Evolutionary conservation across 2,797 vertebrate species (phyloP).

Genomic region (Nyctalus aviator): DNA sequence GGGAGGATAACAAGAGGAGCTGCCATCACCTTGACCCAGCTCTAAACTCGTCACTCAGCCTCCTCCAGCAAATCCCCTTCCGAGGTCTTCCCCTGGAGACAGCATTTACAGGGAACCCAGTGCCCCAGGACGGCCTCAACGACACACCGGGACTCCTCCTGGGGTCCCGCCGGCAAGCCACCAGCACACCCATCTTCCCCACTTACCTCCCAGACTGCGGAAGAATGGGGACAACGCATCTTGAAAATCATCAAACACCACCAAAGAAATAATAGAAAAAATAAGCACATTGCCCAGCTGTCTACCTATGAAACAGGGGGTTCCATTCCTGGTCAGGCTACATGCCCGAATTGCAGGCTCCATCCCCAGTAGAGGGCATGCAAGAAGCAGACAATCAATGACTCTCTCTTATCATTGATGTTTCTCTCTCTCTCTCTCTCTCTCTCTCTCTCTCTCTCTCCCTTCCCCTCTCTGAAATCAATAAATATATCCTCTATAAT

Average conservation of each 20-base stretch:
- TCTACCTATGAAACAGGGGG: too few species aligned
- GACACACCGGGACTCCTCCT: fast-evolving
- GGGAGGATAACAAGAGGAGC: neutral
- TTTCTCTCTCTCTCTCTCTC: too few species aligned
- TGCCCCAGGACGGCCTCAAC: neutral
- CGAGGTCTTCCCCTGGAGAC: neutral
- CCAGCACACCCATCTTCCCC: neutral
- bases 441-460: too few species aligned
- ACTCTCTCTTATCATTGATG: too few species aligned
- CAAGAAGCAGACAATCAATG: too few species aligned
- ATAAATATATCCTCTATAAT: too few species aligned
- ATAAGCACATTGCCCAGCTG: neutral
- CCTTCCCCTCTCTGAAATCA: too few species aligned
- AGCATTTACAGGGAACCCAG: too few species aligned
- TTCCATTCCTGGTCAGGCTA: too few species aligned
- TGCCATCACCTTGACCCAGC: neutral
- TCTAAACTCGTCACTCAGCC: neutral
- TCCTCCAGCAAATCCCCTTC: neutral
- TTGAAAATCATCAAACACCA: neutral
- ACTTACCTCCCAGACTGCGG: neutral
- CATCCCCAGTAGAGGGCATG: too few species aligned
- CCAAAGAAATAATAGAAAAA: neutral
- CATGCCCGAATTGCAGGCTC: too few species aligned
- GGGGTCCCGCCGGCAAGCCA: neutral
- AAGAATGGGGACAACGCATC: neutral